Evolutionary conservation across 2,888 invertebrate genomes (phyloP).

Genomic region (Himalopsyche kuldschensis): DNA sequence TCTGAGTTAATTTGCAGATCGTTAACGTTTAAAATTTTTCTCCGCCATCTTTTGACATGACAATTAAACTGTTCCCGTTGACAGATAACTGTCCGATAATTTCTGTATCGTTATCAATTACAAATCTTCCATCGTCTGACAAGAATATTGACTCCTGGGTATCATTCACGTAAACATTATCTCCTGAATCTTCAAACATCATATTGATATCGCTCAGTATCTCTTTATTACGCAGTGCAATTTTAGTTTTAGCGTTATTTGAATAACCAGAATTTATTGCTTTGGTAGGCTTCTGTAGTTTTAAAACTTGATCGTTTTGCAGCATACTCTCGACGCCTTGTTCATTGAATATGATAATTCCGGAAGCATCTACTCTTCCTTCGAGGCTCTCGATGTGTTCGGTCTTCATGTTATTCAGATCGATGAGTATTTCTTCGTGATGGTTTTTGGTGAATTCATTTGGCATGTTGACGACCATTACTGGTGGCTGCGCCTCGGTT

Average conservation of each 20-base stretch:
- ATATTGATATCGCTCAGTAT: background rate
- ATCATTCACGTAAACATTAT: background rate
- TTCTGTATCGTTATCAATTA: constrained; percentile 11
- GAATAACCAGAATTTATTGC: background rate
- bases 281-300: background rate
- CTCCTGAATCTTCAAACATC: background rate
- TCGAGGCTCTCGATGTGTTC: background rate
- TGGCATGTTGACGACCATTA: background rate
- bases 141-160: constrained; percentile 8
- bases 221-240: background rate
- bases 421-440: background rate
- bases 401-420: background rate
- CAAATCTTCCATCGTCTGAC: constrained; percentile 7
- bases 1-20: background rate
- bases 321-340: background rate
- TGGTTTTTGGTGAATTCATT: background rate
- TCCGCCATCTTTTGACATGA: background rate
- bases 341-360: constrained; percentile 11
- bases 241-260: background rate
- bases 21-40: constrained; percentile 1
- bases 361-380: background rate
- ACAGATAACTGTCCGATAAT: constrained; percentile 11
- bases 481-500: background rate
- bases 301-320: background rate
- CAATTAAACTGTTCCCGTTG: background rate